Evolutionary conservation across 2,888 invertebrate genomes (phyloP).

Genomic region (Polymixis lichenea): DNA sequence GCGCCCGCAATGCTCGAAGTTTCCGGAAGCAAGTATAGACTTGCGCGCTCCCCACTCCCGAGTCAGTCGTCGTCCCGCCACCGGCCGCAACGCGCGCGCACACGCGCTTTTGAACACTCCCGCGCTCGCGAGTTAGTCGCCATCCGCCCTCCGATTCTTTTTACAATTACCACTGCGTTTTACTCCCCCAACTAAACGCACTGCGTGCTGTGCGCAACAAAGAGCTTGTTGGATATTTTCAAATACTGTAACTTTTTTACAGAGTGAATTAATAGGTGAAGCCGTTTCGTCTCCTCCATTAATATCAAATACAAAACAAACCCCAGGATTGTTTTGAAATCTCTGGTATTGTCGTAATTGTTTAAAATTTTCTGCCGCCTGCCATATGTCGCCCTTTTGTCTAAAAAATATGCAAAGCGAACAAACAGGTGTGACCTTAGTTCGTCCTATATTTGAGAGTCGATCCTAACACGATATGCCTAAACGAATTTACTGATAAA

Average conservation of each 20-base stretch:
- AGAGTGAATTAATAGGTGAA: background rate
- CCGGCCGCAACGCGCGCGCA: no score
- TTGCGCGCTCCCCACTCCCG: no score
- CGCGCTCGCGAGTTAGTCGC: no score
- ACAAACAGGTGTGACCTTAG: slow-evolving; percentile 43
- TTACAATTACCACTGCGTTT: no score
- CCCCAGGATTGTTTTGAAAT: slow-evolving; percentile 16
- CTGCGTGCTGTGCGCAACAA: no score
- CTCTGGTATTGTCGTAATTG: slow-evolving; percentile 65
- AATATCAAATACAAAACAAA: slow-evolving; percentile 31
- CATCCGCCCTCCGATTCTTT: no score
- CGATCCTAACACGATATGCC: background rate
- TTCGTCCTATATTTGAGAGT: slow-evolving; percentile 39
- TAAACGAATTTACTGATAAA: slow-evolving; percentile 13
- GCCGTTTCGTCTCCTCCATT: background rate
- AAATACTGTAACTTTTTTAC: background rate
- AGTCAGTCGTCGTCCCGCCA: no score
- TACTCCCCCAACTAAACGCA: no score
- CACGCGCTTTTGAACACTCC: no score
- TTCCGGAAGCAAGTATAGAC: no score
- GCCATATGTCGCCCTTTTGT: slow-evolving; percentile 74
- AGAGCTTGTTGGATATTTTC: background rate
- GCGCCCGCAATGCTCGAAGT: no score
- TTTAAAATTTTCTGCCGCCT: slow-evolving; percentile 76
- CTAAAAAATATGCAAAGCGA: slow-evolving; percentile 72